Evolutionary conservation across 2,113 vertebrate species (phyloP).

Genomic region (Datnioides undecimradiatus): DNA sequence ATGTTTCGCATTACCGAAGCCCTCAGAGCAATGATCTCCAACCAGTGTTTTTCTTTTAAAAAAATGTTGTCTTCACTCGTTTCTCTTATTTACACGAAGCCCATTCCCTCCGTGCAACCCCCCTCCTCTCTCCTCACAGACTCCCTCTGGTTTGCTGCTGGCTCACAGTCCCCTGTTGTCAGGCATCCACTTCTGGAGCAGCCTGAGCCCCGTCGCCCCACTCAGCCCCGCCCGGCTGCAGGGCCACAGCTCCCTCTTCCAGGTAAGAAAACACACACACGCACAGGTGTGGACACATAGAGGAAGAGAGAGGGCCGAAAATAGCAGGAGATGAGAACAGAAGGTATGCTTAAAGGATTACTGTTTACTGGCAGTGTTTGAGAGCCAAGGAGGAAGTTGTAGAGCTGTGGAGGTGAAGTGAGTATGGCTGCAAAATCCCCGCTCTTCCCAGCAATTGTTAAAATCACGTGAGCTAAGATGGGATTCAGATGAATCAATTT

Average conservation of each 20-base stretch:
- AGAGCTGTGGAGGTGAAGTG: constrained; percentile 13
- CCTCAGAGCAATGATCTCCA: constrained; percentile 37
- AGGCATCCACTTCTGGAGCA: constrained; percentile 98
- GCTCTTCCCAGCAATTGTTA: neutral
- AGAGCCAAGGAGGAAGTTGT: constrained; percentile 50
- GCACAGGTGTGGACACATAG: neutral
- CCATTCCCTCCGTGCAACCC: neutral
- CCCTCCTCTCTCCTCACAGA: constrained; percentile 80
- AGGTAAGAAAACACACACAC: constrained; percentile 88
- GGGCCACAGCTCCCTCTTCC: constrained; percentile 93
- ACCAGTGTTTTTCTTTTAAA: constrained; percentile 14
- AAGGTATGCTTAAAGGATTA: constrained; percentile 1
- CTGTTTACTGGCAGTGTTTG: constrained; percentile 31
- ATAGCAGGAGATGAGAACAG: neutral
- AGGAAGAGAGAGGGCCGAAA: neutral
- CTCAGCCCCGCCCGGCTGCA: constrained; percentile 96
- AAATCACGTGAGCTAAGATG: neutral
- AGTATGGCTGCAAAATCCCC: constrained; percentile 20
- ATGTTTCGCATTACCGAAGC: constrained; percentile 66
- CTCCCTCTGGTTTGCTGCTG: constrained; percentile 92
- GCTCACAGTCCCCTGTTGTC: constrained; percentile 94
- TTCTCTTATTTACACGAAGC: constrained; percentile 39
- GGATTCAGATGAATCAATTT: neutral
- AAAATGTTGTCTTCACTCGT: constrained; percentile 29
- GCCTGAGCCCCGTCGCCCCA: constrained; percentile 93